These are phyloP conservation scores for Melanotaenia pygmaea DNA, from an alignment of 2,797 vertebrate genomes.

Conservation along the genomic window DNA sequence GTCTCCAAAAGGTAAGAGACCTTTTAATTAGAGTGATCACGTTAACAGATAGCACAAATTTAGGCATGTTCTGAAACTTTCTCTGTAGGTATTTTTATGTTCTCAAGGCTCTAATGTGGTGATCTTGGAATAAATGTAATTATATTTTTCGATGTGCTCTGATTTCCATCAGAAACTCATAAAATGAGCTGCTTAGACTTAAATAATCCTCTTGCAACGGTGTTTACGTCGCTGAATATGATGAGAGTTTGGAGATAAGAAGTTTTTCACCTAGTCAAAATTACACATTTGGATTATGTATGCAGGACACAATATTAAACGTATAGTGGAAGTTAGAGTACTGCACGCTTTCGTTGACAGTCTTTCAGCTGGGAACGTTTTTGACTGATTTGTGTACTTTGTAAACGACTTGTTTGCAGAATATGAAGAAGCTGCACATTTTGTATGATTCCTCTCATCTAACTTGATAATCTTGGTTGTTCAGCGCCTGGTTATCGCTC, in stretches of 20 bases:
- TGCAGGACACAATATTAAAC: neutral
- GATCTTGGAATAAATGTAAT: neutral
- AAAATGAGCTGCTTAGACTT: neutral
- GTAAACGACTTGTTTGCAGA: slow-evolving; percentile 1
- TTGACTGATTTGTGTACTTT: neutral
- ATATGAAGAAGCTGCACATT: neutral
- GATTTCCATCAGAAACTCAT: too few relatives aligned
- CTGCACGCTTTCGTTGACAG: neutral
- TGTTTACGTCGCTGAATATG: neutral
- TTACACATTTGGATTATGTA: neutral
- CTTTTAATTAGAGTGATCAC: neutral
- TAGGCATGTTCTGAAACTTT: slow-evolving; percentile 10
- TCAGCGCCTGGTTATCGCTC: slow-evolving; percentile 36
- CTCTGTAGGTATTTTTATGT: neutral
- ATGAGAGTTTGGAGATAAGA: neutral
- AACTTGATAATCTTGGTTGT: slow-evolving; percentile 2
- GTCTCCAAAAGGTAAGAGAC: slow-evolving; percentile 52
- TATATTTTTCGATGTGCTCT: neutral
- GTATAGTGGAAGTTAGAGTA: neutral
- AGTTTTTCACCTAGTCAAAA: neutral
- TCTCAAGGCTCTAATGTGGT: neutral
- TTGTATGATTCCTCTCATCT: neutral
- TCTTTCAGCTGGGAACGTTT: neutral
- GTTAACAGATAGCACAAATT: neutral
- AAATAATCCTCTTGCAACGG: neutral